Base-by-base conservation (phyloP, 2,797 vertebrate genomes). In the Syndactyla subalaris region DNA sequence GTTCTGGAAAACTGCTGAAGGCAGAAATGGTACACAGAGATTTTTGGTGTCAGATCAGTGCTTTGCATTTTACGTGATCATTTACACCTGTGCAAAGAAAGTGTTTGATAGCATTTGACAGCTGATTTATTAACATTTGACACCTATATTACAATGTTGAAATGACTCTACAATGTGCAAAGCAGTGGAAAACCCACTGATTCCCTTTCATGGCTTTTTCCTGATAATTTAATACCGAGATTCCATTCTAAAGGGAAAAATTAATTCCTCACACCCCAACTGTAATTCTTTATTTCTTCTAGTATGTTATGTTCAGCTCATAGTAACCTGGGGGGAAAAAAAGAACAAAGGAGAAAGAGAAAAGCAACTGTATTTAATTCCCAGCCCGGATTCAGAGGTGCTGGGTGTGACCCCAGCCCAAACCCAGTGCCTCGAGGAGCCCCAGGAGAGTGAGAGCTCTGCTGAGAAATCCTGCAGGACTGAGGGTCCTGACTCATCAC, bases 111-210 rank as follows among this genome's bases (percentile, higher is more conserved):
- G 89, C 36, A 70, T 94, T 89, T 97, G 92, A 88, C 95, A 93
- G 92, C 86, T 93, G 93, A 95, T 97, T 91, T 91, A 95, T 89
- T 79, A 89, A 80, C 38, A 17, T 93, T 93, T 94, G 93, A 95
- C 91, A 91, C 92, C 84, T 79, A 52, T 72, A 89, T 94, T 92
- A 77, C 78, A 71, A 77, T 29, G 65, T 55, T 92, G 91, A 95
- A 96, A 93, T 88, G 49, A 68, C 54, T 94, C 87, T 54, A 86
- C 87, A 88, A 51, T 66, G 89, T 89, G 95, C 74, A 92, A 89
- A 88, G 89, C 61, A 62, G 58, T 78, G 89, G 84, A 75, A 96
- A 96, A 93, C 46, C 8, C 87, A 87, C 52, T 38, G 75, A 78
- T 77, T 48, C 77, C 49, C 36, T 85, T 88, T 80, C 38, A 80